Conservation (phyloP, 2,113 vertebrate species). For the Sprattus sprattus region DNA sequence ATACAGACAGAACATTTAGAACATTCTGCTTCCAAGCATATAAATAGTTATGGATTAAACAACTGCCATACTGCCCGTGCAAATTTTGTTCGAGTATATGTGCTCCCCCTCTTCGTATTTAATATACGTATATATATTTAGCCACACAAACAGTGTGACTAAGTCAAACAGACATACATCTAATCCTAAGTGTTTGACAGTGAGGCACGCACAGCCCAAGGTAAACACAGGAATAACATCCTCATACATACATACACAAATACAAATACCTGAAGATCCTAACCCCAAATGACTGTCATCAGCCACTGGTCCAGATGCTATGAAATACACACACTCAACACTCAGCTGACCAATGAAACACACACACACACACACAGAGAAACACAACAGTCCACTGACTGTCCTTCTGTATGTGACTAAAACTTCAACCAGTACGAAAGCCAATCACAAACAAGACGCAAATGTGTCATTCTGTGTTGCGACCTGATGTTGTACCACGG, state of each 20-base stretch:
- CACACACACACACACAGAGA: conserved; percentile 13
- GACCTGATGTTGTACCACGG: background rate
- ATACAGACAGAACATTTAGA: background rate
- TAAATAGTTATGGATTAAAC: background rate
- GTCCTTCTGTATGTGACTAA: too few relatives aligned
- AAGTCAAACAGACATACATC: background rate
- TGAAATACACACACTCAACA: background rate
- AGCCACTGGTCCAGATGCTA: background rate
- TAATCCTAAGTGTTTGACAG: conserved; percentile 3
- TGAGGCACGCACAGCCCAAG: background rate
- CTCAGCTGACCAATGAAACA: background rate
- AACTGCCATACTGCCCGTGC: background rate
- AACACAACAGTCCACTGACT: too few relatives aligned
- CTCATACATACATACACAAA: background rate
- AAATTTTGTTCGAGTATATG: too few relatives aligned
- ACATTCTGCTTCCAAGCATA: background rate
- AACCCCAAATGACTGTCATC: background rate
- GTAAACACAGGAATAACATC: background rate
- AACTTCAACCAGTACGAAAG: background rate
- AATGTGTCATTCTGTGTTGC: background rate
- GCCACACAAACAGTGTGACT: background rate
- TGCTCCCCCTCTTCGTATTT: too few relatives aligned
- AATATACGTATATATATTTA: background rate
- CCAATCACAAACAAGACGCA: background rate
- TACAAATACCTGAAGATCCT: background rate